Conservation (phyloP, 2,113 vertebrate species). For the Thomomys bottae region DNA sequence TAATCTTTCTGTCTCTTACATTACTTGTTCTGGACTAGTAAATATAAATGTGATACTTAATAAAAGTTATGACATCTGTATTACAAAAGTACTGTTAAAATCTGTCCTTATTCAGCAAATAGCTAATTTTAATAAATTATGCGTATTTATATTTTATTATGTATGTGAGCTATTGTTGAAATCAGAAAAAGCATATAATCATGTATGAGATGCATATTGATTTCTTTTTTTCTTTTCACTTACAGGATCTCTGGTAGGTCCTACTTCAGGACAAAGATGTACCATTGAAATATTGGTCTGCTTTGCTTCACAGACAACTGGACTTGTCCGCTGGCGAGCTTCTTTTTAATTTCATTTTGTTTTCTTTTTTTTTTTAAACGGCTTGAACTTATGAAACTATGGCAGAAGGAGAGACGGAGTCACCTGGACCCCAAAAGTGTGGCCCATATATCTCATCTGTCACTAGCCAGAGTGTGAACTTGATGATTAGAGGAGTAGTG, state of each 20-base stretch:
- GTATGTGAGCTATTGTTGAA: conserved; percentile 44
- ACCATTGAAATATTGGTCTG: conserved; percentile 61
- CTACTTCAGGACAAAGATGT: conserved; percentile 69
- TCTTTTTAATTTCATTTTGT: neutral
- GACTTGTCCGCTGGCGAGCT: conserved; percentile 48
- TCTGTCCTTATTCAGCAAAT: conserved; percentile 47
- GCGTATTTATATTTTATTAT: conserved; percentile 36
- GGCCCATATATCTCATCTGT: conserved; percentile 92
- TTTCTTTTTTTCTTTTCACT: conserved; percentile 74
- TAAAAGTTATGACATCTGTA: neutral
- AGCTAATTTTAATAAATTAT: conserved; percentile 59
- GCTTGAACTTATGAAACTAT: conserved; percentile 84
- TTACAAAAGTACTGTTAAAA: conserved; percentile 40
- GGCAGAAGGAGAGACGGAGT: conserved; percentile 85
- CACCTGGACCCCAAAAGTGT: conserved; percentile 80
- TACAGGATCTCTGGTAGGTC: conserved; percentile 82
- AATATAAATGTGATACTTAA: neutral
- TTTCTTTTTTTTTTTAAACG: neutral
- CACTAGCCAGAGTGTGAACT: conserved; percentile 91
- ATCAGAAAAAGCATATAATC: neutral
- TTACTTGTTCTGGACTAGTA: conserved; percentile 21
- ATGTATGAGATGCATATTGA: conserved; percentile 23
- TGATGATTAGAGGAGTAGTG: conserved; percentile 92
- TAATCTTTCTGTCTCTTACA: neutral
- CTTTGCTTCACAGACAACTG: conserved; percentile 64